Evolutionary conservation across 2,888 invertebrate species (phyloP).

Genomic region (Brenthis daphne): DNA sequence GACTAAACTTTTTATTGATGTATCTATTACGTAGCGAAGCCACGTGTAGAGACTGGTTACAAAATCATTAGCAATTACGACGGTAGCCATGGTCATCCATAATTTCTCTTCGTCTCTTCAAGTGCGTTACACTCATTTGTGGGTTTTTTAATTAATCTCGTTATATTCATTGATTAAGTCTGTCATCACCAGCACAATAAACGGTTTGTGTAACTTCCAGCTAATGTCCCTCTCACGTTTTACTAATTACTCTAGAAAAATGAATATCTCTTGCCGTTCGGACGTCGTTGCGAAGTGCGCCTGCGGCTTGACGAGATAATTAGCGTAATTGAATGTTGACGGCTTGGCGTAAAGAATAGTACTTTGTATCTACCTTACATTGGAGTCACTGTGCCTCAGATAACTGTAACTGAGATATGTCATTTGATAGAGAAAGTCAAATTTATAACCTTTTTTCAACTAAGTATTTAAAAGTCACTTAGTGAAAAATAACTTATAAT

Average conservation of each 20-base stretch:
- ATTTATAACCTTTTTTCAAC: too few species aligned
- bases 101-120: not conserved
- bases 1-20: constrained; percentile 3
- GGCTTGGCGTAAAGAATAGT: constrained; percentile 33
- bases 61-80: constrained; percentile 4
- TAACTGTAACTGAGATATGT: constrained; percentile 10
- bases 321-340: constrained; percentile 58
- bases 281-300: constrained; percentile 47
- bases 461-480: too few species aligned
- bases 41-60: too few species aligned
- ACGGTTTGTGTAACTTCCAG: constrained; percentile 39
- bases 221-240: constrained; percentile 37
- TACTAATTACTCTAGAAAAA: constrained; percentile 50
- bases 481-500: too few species aligned
- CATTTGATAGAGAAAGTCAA: constrained; percentile 10
- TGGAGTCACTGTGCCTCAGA: not conserved
- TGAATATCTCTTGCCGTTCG: constrained; percentile 46
- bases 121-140: not conserved
- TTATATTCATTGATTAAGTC: constrained; percentile 36
- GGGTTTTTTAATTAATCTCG: constrained; percentile 19
- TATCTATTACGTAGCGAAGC: too few species aligned
- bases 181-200: constrained; percentile 40
- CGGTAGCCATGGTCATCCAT: not conserved
- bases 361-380: constrained; percentile 8
- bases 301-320: constrained; percentile 54